A percentile compares a stretch with the other conserved stretches of the same genome.
Evolutionary conservation across 2,888 invertebrate species (phyloP).

Genomic region (Parnassius orleans): DNA sequence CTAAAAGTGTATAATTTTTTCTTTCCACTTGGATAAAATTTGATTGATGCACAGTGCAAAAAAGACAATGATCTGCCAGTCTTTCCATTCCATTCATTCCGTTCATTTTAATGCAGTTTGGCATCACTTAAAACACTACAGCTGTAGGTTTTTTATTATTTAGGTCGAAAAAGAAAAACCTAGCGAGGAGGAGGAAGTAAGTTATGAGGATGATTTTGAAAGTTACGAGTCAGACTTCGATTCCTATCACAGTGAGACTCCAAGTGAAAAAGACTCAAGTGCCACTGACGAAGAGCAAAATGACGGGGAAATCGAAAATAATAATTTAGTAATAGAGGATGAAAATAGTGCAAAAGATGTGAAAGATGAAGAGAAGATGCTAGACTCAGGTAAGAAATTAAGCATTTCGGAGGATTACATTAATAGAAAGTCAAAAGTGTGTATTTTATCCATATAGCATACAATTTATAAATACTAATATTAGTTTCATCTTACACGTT

Average conservation of each 20-base stretch:
- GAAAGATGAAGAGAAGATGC: conserved; percentile 63
- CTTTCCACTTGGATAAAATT: too few relatives aligned
- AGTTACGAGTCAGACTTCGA: conserved; percentile 77
- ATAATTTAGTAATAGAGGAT: conserved; percentile 28
- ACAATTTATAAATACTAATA: too few relatives aligned
- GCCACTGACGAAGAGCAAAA: conserved; percentile 5
- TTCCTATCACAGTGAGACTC: conserved; percentile 57
- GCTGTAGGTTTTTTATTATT: conserved; percentile 1
- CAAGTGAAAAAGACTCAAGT: conserved; percentile 23
- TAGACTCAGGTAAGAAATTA: conserved; percentile 61
- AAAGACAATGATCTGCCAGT: too few relatives aligned
- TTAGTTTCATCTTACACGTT: too few relatives aligned
- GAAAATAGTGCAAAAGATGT: conserved; percentile 37
- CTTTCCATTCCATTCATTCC: too few relatives aligned
- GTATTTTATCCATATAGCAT: too few relatives aligned
- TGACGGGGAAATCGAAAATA: conserved; percentile 28
- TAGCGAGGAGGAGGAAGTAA: conserved; percentile 58
- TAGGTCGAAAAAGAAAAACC: conserved; percentile 39
- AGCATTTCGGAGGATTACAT: conserved; percentile 1
- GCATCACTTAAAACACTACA: neutral
- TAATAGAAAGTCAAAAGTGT: too few relatives aligned
- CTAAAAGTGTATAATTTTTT: too few relatives aligned
- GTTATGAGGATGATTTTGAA: conserved; percentile 77
- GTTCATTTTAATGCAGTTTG: neutral
- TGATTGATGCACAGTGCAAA: too few relatives aligned